Evolutionary conservation across 2,888 invertebrate genomes (phyloP), one percentile per base, ranked within the genome.

Genomic region (Nymphalis urticae): DNA sequence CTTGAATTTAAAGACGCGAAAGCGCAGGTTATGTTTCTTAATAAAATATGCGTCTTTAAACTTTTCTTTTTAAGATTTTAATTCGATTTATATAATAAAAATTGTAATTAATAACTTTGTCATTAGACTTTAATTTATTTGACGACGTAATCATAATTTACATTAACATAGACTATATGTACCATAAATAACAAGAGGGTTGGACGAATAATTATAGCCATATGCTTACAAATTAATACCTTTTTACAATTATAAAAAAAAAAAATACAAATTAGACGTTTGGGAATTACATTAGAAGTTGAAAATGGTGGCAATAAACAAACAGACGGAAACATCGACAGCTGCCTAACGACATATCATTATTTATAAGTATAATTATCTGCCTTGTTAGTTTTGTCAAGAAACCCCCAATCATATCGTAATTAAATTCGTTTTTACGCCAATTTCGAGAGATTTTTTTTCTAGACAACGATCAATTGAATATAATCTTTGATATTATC

Each of bases 391-490:
- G 90, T 87, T 87, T 88, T 86, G 82, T 85, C 80, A 82, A 79
- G 77, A 83, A 86, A 89, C 90, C 90, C 87, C 83, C 89, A 90
- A 92, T 92, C 90, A 90, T 90, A 85, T 85, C 81, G 84, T 87
- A 91, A 92, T 92, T 91, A 91, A 87, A 85, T 81, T 80, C 79
- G 84, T 90, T 92, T 92, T 91, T 91, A 91, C 91, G 92, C 92
- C 89, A 92, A 91, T 92, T 88, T 77, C 74, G 69, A 62, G 73
- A 78, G 75, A 74, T 68, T 71, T 78, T 79, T 76, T 75, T 56
- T 21, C 73, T 75, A 74, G 76, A 73, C 27, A 24, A 5, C 1
- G 16, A 36, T 24, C 64, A 74, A 56, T 56, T 62, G 73, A 82
- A 80, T 76, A 75, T 48, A 62, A 62, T 75, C 81, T 76, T 71